Base-by-base conservation (phyloP, 1,140 invertebrate species). In the Trichoplusia ni region DNA sequence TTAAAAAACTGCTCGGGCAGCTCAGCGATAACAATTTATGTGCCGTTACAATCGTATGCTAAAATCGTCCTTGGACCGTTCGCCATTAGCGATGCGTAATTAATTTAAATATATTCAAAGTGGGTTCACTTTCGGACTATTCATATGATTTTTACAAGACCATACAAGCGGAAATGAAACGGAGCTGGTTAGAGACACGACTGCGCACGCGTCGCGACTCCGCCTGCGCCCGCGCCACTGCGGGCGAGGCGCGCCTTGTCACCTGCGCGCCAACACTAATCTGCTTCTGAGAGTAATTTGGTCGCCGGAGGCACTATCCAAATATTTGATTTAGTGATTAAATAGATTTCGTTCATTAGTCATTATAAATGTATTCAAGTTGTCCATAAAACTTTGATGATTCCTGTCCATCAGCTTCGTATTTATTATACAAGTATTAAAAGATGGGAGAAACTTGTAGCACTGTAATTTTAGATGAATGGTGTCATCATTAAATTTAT, bases 61-160 rank as follows among this genome's bases (percentile, higher is more conserved):
- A 82, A 85, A 80, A 72, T 83, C 81, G 84, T 84, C 82, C 83
- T 87, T 85, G 84, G 75, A 64, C 53, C 64, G 53, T 62, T 54
- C 74, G 61, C 68, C 73, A 74, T 72, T 71, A 77, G 73, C 64
- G 61, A 51, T 51, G 18, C 63, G 51, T 81, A 80, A 85, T 85
- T 81, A 80, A 85, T 87, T 82, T 63, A 75, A 84, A 87, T 86
- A 58, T 82, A 86, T 86, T 77, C 82, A 69, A 64, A 23, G 37
- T 42, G 72, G 27, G 64, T 64, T 68, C 74, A 75, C 71, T 73
- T 81, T 77, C 77, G 66, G 73, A 73, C 64, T 75, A 77, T 79
- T 78, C 67, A 76, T 76, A 81, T 81, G 73, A 75, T 79, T 82
- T 74, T 83, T 81, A 77, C 65, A 73, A 74, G 77, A 75, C 49